phyloP scores from a whole-genome alignment of 2,113 vertebrate species.

The Notarius lentiginosus region DNA sequence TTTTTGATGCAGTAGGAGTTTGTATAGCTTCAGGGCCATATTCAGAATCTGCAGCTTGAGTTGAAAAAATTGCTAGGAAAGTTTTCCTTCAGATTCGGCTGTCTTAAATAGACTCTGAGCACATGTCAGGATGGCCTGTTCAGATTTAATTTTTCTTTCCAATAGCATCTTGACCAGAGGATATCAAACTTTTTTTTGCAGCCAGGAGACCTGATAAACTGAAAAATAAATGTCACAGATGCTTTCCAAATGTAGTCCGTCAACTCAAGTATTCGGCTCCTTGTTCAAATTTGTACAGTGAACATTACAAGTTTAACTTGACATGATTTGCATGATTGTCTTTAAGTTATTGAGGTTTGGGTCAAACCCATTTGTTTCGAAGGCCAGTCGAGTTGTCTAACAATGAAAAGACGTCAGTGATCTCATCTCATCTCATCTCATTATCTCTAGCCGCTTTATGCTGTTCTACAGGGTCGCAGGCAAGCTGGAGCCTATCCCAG shows the following conservation, averaged over 20 bases:
- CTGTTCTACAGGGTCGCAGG: no score
- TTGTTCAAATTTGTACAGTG: neutral
- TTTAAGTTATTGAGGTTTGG: neutral
- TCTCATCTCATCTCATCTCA: no score
- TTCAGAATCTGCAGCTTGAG: neutral
- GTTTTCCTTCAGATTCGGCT: neutral
- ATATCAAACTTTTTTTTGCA: neutral
- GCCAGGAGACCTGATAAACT: neutral
- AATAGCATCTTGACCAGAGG: neutral
- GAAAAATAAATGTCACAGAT: neutral
- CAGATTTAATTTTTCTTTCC: neutral
- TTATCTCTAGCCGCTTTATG: no score
- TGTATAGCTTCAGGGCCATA: neutral
- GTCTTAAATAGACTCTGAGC: slow-evolving; percentile 1
- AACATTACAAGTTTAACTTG: neutral
- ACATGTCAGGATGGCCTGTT: neutral
- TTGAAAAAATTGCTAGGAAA: neutral
- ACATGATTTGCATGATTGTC: neutral
- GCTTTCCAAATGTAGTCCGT: neutral
- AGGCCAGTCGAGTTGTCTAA: neutral
- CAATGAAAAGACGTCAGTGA: no score
- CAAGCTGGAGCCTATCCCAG: no score
- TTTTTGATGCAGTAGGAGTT: neutral
- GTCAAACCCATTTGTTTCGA: neutral
- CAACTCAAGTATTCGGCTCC: neutral